These are phyloP conservation scores for Tetramorium simillimum DNA, from an alignment of 1,140 invertebrate species.

Conservation along the genomic window DNA sequence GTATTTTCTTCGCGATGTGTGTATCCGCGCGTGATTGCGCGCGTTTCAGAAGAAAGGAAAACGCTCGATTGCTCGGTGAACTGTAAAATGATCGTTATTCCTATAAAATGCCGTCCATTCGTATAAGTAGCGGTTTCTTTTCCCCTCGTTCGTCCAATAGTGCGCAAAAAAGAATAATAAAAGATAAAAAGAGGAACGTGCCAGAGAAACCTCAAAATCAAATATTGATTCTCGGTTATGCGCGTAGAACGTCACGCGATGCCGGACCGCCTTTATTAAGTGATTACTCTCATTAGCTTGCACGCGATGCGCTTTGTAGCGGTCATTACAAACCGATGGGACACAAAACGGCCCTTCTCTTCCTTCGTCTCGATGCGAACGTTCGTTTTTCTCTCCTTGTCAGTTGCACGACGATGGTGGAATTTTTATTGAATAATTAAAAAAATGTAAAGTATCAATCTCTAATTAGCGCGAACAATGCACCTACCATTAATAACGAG, in stretches of 20 bases:
- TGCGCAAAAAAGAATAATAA: constrained; percentile 24
- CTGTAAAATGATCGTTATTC: constrained; percentile 63
- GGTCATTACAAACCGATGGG: constrained; percentile 70
- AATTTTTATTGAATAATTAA: constrained; percentile 9
- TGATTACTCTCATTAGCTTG: constrained; percentile 84
- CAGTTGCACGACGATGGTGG: neutral
- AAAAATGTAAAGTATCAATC: neutral
- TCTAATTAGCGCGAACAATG: neutral
- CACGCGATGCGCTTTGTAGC: constrained; percentile 82
- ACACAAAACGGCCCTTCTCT: constrained; percentile 69
- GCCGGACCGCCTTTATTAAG: constrained; percentile 82
- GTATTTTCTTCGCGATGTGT: neutral
- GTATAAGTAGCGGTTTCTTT: constrained; percentile 45
- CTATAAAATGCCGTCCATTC: constrained; percentile 48
- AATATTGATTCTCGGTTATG: constrained; percentile 82
- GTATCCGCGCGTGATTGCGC: neutral
- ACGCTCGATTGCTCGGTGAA: constrained; percentile 45
- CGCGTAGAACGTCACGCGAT: constrained; percentile 81
- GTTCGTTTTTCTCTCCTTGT: neutral
- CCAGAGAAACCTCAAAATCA: constrained; percentile 77
- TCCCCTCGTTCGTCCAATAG: constrained; percentile 21
- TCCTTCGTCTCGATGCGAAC: constrained; percentile 16
- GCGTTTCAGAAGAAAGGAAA: neutral
- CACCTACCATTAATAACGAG: neutral
- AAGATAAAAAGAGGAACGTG: constrained; percentile 2